phyloP scores from a whole-genome alignment of 2,113 vertebrate genomes.

The Empidonax traillii region DNA sequence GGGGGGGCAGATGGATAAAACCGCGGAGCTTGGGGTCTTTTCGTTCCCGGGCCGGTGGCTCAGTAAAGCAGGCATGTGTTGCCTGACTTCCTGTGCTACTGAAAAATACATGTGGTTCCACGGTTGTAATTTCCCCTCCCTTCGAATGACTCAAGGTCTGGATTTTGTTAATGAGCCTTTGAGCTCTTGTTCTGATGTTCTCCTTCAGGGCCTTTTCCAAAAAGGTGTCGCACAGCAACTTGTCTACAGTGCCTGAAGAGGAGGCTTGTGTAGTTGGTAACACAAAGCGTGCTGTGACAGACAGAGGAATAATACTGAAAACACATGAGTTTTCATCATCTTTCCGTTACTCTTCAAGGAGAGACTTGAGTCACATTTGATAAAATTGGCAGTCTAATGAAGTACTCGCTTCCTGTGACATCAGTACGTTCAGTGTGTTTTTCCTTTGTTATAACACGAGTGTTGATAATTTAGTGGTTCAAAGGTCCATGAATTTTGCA shows the following conservation, averaged over 20 bases:
- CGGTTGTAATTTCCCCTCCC: conserved; percentile 27
- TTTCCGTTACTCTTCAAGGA: background rate
- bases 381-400: conserved; percentile 11
- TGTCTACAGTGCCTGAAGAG: background rate
- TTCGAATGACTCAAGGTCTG: conserved; percentile 47
- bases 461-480: background rate
- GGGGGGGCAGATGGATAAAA: background rate
- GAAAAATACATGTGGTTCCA: conserved; percentile 37
- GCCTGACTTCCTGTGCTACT: conserved; percentile 31
- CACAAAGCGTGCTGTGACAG: background rate
- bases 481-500: background rate
- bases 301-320: background rate
- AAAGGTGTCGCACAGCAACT: background rate
- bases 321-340: background rate
- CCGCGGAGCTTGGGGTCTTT: background rate
- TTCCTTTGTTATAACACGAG: background rate
- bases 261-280: background rate
- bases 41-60: background rate
- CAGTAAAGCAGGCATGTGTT: conserved; percentile 1
- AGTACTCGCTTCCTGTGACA: conserved; percentile 42
- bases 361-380: background rate
- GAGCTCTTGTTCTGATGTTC: background rate
- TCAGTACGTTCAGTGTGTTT: background rate
- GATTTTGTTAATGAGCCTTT: conserved; percentile 24
- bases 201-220: background rate